phyloP scores from a whole-genome alignment of 2,888 invertebrate genomes.

The Andrena minutula region DNA sequence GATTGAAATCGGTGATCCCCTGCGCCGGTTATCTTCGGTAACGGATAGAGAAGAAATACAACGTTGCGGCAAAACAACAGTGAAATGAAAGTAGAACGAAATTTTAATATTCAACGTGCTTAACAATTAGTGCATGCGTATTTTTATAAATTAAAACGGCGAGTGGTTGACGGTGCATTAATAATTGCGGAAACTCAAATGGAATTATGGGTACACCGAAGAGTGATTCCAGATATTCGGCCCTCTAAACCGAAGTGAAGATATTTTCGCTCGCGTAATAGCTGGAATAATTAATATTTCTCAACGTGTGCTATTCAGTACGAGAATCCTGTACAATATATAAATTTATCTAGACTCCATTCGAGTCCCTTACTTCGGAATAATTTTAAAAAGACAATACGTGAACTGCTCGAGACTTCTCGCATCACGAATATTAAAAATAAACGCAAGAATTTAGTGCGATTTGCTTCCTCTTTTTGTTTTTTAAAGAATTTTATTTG shows the following conservation, averaged over 20 bases:
- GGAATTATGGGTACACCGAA: background rate
- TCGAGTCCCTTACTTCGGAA: background rate
- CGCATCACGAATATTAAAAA: background rate
- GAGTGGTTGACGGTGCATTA: background rate
- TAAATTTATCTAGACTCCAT: background rate
- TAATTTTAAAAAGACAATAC: background rate
- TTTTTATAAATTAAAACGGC: background rate
- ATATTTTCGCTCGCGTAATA: constrained; percentile 5
- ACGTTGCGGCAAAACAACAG: too few species aligned
- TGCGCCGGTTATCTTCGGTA: background rate
- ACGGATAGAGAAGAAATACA: background rate
- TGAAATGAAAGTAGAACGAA: background rate
- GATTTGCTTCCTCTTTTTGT: background rate
- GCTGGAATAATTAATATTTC: constrained; percentile 22
- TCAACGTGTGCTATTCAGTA: constrained; percentile 9
- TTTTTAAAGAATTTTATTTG: background rate
- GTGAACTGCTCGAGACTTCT: background rate
- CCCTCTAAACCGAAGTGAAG: constrained; percentile 6
- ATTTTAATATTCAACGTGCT: background rate
- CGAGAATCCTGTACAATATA: constrained; percentile 48
- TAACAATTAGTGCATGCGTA: background rate
- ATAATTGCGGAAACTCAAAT: background rate
- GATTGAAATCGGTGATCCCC: constrained; percentile 1
- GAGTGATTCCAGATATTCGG: background rate
- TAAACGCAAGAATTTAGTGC: constrained; percentile 1